Conservation (phyloP, 2,113 vertebrate species). For the Camelus bactrianus region DNA sequence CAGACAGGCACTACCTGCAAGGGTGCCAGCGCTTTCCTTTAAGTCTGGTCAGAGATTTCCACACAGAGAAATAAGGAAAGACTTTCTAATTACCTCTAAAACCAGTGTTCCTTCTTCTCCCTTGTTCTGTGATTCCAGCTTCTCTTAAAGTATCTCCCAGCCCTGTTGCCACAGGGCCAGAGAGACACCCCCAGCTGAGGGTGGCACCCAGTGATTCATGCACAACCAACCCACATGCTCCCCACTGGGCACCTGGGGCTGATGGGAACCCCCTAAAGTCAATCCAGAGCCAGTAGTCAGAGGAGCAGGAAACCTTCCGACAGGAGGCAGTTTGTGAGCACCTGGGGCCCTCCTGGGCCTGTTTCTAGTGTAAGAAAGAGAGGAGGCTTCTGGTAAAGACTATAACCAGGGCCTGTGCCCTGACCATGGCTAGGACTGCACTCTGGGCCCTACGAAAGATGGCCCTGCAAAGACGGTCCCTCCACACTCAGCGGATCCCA, state of each 20-base stretch:
- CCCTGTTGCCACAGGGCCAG: background rate
- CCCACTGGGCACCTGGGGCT: accelerated
- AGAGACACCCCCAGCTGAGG: background rate
- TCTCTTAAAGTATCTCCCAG: background rate
- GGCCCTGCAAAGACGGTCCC: no score
- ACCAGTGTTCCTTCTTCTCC: background rate
- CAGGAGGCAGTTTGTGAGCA: no score
- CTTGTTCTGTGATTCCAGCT: background rate
- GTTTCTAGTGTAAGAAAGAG: background rate
- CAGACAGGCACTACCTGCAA: background rate
- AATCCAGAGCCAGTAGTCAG: background rate
- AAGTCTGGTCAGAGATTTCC: background rate
- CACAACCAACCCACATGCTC: background rate
- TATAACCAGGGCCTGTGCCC: background rate
- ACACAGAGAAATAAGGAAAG: background rate
- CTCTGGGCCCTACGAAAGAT: background rate
- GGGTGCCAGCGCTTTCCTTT: background rate
- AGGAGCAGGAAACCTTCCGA: background rate
- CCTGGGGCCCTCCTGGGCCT: background rate
- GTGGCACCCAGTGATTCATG: background rate
- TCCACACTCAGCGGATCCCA: background rate
- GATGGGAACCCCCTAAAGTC: background rate
- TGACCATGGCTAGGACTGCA: background rate
- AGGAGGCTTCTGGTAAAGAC: background rate
- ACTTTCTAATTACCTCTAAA: background rate